Conservation (phyloP, 2,888 invertebrate genomes). For the Iphiclides podalirius region DNA sequence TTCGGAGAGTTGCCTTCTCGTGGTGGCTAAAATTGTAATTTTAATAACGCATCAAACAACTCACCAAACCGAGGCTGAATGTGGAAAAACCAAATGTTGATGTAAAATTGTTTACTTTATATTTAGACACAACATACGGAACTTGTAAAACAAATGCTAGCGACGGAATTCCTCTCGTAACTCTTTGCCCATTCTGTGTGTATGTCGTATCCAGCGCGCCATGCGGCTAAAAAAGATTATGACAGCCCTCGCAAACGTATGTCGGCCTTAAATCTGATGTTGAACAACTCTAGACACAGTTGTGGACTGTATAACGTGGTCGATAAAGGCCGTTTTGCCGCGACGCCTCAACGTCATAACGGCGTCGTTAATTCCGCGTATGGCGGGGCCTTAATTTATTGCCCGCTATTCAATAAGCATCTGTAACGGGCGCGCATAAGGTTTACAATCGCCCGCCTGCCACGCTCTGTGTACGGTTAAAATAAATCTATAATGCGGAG, state of each 20-base stretch:
- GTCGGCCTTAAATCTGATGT: slow-evolving; percentile 62
- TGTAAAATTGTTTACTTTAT: not conserved
- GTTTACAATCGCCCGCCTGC: slow-evolving; percentile 70
- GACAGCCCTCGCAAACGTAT: slow-evolving; percentile 66
- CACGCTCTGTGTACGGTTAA: slow-evolving; percentile 55
- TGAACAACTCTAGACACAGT: slow-evolving; percentile 36
- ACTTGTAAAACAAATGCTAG: slow-evolving; percentile 41
- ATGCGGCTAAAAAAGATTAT: slow-evolving; percentile 77
- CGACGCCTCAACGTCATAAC: slow-evolving; percentile 43
- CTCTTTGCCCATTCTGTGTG: slow-evolving; percentile 55
- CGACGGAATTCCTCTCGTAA: slow-evolving; percentile 54
- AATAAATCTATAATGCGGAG: slow-evolving; percentile 80
- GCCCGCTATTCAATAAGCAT: slow-evolving; percentile 64
- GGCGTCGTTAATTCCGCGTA: slow-evolving; percentile 73
- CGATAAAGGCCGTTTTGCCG: slow-evolving; percentile 51
- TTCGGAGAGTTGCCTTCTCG: too few relatives aligned
- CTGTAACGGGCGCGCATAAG: slow-evolving; percentile 67
- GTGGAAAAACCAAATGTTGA: not conserved
- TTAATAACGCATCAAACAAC: too few relatives aligned
- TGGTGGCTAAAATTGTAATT: too few relatives aligned
- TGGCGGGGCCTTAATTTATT: slow-evolving; percentile 71
- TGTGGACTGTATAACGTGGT: slow-evolving; percentile 42
- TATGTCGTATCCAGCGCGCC: slow-evolving; percentile 63
- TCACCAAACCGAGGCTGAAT: too few relatives aligned
- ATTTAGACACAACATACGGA: not conserved